Evolutionary conservation across 2,113 vertebrate genomes (phyloP).

Genomic region (Copsychus sechellarum): DNA sequence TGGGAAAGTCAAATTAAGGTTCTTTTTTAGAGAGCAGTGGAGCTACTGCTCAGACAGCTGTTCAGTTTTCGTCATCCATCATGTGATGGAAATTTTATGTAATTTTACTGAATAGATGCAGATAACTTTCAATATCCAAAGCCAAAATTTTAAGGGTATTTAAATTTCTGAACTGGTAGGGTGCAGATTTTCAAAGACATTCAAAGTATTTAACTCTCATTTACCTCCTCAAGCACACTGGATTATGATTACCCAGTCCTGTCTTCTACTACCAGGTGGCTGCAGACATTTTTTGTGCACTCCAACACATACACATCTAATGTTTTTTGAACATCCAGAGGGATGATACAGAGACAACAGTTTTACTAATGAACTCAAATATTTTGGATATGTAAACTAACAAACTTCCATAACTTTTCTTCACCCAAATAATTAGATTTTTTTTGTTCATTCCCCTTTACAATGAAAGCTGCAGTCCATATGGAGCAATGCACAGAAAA

Average conservation of each 20-base stretch:
- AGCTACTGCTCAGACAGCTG: neutral
- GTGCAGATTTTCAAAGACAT: neutral
- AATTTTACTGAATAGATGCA: neutral
- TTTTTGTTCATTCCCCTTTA: neutral
- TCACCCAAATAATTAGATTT: neutral
- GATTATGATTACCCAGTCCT: neutral
- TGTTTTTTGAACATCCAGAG: neutral
- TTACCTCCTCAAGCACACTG: neutral
- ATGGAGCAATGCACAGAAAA: neutral
- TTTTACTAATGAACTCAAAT: neutral
- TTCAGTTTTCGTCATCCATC: neutral
- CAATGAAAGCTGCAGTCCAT: neutral
- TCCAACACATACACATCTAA: neutral
- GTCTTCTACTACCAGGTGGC: neutral
- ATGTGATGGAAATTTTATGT: neutral
- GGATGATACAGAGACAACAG: neutral
- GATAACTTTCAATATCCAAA: neutral
- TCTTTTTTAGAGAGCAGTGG: neutral
- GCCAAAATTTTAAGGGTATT: neutral
- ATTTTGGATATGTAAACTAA: neutral
- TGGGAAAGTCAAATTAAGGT: constrained; percentile 5
- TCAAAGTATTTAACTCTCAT: neutral
- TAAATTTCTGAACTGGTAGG: neutral
- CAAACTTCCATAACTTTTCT: neutral
- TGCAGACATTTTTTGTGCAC: neutral